Conservation (phyloP, 2,888 invertebrate species). For the Sinodicranocentrus sp. region DNA sequence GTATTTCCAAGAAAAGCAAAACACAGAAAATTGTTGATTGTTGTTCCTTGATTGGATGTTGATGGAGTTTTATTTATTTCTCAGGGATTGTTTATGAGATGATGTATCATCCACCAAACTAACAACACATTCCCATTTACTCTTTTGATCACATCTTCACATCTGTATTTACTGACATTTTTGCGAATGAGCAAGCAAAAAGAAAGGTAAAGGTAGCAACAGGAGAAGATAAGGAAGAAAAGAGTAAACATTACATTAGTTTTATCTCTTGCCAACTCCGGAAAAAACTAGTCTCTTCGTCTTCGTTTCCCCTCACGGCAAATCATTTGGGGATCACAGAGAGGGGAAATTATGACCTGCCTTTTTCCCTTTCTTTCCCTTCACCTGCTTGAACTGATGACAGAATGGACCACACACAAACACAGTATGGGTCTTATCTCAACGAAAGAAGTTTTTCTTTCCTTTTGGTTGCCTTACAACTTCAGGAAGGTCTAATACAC, state of each 20-base stretch:
- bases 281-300: conserved; percentile 14
- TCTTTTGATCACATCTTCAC: background rate
- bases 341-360: conserved; percentile 30
- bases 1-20: background rate
- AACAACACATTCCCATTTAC: background rate
- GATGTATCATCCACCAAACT: background rate
- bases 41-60: conserved; percentile 32
- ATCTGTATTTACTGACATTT: background rate
- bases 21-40: background rate
- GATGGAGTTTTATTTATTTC: conserved; percentile 32
- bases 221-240: conserved; percentile 27
- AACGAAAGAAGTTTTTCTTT: background rate
- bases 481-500: background rate
- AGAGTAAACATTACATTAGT: conserved; percentile 41
- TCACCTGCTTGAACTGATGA: background rate
- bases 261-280: background rate
- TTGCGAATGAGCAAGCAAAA: background rate
- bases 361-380: background rate
- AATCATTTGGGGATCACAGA: conserved; percentile 27
- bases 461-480: background rate
- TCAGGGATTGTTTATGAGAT: background rate
- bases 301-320: background rate
- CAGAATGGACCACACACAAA: conserved; percentile 3
- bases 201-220: background rate
- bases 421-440: background rate